Evolutionary conservation across 2,113 vertebrate genomes (phyloP).

Genomic region (Pelecanus crispus): DNA sequence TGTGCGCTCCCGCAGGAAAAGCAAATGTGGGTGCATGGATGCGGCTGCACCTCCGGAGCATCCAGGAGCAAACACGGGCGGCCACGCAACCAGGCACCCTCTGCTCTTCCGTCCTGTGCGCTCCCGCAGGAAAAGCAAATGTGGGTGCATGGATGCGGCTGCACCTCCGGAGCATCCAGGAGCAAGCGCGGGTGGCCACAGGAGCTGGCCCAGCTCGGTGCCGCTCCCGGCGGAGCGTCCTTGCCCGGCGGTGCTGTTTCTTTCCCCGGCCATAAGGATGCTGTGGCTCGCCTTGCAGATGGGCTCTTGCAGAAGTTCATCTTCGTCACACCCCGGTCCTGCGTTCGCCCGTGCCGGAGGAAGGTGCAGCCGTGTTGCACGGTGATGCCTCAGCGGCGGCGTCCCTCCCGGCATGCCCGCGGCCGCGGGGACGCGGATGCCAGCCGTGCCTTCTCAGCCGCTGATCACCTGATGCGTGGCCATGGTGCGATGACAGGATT

Average conservation of each 20-base stretch:
- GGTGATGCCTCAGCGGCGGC: not conserved
- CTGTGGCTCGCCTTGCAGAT: rapidly evolving
- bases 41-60: not conserved
- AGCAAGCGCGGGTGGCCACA: rapidly evolving
- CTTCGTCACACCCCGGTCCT: not conserved
- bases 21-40: rapidly evolving
- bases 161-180: not conserved
- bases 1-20: rapidly evolving
- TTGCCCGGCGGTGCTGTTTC: rapidly evolving
- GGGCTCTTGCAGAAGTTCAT: not conserved
- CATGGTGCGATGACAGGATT: not conserved
- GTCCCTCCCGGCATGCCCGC: not conserved
- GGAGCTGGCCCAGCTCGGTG: rapidly evolving
- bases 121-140: not conserved
- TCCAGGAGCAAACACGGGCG: rapidly evolving
- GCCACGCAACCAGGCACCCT: rapidly evolving
- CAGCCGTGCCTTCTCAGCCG: not conserved
- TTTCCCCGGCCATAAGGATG: not conserved
- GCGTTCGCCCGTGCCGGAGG: not conserved
- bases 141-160: not conserved
- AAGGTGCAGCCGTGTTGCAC: rapidly evolving
- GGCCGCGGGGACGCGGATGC: rapidly evolving
- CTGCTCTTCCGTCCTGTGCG: not conserved
- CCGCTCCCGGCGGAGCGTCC: rapidly evolving
- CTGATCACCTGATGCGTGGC: not conserved